phyloP scores from a whole-genome alignment of 1,140 invertebrate genomes.

The Lepidurus apus region DNA sequence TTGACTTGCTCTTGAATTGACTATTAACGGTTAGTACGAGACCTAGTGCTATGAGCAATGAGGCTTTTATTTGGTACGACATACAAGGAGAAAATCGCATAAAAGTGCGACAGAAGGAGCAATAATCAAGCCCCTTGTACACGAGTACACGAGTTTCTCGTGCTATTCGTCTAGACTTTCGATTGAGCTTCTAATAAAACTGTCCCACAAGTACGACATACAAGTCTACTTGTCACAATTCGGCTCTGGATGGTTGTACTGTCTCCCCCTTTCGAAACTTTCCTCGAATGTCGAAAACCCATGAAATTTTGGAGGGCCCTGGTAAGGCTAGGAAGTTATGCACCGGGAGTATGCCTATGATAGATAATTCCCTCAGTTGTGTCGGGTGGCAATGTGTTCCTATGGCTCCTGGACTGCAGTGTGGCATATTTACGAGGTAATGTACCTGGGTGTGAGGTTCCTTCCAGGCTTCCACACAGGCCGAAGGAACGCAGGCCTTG shows the following conservation, averaged over 20 bases:
- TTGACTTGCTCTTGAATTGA: not conserved
- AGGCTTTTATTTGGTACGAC: not conserved
- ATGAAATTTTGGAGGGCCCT: not conserved
- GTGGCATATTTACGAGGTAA: not conserved
- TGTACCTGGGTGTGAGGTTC: conserved; percentile 21
- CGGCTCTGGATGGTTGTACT: not conserved
- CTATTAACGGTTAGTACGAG: not conserved
- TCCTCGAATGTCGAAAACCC: not conserved
- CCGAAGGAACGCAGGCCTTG: not conserved
- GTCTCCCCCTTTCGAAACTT: not conserved
- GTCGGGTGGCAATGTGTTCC: not conserved
- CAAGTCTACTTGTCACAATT: not conserved
- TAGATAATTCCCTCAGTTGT: not conserved
- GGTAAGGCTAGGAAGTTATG: not conserved
- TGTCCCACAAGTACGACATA: not conserved
- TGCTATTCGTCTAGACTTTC: not conserved
- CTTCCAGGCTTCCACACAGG: not conserved
- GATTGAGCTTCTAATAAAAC: conserved; percentile 9
- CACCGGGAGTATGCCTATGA: not conserved
- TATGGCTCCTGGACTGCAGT: not conserved
- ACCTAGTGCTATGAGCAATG: not conserved
- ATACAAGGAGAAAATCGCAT: not conserved
- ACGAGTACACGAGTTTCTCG: not conserved
- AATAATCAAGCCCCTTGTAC: not conserved
- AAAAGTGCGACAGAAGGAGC: not conserved